These are phyloP conservation scores for Mergus octosetaceus DNA, from an alignment of 2,797 vertebrate genomes.

Conservation along the genomic window DNA sequence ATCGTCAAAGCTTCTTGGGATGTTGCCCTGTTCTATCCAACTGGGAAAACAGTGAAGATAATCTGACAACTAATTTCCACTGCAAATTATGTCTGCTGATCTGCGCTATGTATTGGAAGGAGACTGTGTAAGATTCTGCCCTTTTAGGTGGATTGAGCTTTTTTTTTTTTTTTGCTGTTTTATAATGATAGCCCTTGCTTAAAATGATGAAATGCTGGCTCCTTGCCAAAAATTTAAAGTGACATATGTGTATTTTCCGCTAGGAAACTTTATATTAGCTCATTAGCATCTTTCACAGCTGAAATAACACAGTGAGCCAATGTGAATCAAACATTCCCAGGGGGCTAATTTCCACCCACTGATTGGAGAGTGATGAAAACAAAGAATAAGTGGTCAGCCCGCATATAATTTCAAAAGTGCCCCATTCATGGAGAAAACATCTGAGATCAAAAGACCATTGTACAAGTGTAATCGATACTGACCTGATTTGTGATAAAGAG, in stretches of 20 bases:
- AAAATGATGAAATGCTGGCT: constrained; percentile 44
- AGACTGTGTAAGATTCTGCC: neutral
- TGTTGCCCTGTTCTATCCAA: neutral
- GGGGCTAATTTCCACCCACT: constrained; percentile 56
- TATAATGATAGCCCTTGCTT: constrained; percentile 21
- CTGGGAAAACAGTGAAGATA: constrained; percentile 14
- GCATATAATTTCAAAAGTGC: constrained; percentile 40
- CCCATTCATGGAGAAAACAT: constrained; percentile 2
- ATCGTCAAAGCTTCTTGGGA: neutral
- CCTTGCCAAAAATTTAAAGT: constrained; percentile 50
- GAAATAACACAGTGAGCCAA: constrained; percentile 67
- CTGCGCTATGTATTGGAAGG: neutral
- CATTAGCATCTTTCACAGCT: constrained; percentile 73
- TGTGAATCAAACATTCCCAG: constrained; percentile 26
- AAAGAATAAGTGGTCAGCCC: constrained; percentile 56
- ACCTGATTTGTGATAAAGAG: neutral
- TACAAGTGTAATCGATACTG: neutral
- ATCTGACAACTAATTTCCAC: constrained; percentile 37
- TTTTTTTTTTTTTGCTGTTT: neutral
- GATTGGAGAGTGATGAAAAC: constrained; percentile 66
- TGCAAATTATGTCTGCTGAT: constrained; percentile 16
- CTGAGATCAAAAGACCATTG: constrained; percentile 25
- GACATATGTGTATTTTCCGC: constrained; percentile 42
- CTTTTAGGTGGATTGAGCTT: constrained; percentile 6
- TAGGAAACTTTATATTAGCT: constrained; percentile 66